These are phyloP conservation scores for Globodera rostochiensis DNA, from an alignment of 1,140 invertebrate genomes.

Conservation along the genomic window DNA sequence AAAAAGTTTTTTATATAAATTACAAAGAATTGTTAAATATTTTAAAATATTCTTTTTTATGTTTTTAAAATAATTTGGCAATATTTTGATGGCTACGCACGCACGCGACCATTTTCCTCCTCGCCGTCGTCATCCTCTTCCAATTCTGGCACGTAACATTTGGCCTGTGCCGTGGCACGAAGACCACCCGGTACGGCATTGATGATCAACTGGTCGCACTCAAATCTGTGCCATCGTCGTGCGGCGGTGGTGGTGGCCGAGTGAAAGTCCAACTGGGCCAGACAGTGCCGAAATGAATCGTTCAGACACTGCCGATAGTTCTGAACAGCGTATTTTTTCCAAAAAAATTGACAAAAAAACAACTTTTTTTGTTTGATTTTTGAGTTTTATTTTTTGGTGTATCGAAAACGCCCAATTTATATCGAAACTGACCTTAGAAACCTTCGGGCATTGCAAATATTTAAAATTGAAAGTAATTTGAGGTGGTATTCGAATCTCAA, in stretches of 20 bases:
- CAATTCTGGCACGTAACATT: neutral
- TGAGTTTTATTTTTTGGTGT: neutral
- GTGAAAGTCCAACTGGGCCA: slow-evolving; percentile 25
- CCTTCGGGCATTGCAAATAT: too few species aligned
- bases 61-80: too few species aligned
- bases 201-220: slow-evolving; percentile 18
- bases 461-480: too few species aligned
- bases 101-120: neutral
- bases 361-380: neutral
- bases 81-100: neutral
- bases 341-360: neutral
- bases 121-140: neutral
- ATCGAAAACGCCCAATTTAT: neutral
- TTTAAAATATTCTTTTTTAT: neutral
- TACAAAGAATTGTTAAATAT: slow-evolving; percentile 1
- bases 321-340: neutral
- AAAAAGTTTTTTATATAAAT: neutral
- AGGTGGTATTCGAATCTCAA: too few species aligned
- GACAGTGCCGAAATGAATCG: slow-evolving; percentile 18
- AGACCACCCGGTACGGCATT: neutral
- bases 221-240: slow-evolving; percentile 16
- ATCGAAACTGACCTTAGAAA: too few species aligned
- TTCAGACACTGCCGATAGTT: slow-evolving; percentile 15
- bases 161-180: neutral
- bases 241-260: slow-evolving; percentile 21